These are phyloP conservation scores for Dione juno DNA, from an alignment of 2,888 invertebrate genomes.

Conservation along the genomic window DNA sequence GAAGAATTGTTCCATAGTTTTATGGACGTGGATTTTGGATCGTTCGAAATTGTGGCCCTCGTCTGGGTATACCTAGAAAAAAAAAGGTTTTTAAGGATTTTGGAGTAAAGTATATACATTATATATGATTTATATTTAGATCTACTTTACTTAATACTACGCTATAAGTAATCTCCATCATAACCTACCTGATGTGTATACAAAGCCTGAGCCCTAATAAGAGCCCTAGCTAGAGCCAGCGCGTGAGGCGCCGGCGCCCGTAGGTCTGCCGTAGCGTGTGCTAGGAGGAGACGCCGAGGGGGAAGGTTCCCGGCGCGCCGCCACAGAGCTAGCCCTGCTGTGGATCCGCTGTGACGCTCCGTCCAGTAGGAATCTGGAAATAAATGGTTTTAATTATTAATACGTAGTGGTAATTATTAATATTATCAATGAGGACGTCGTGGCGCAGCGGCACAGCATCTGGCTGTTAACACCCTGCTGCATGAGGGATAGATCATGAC, in stretches of 20 bases:
- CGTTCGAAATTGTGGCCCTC: slow-evolving; percentile 90
- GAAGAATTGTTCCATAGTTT: slow-evolving; percentile 93
- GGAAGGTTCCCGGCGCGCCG: slow-evolving; percentile 90
- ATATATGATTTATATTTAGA: no score
- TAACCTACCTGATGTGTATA: slow-evolving; percentile 91
- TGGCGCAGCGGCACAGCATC: no score
- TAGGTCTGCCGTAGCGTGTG: slow-evolving; percentile 94
- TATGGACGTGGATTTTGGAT: slow-evolving; percentile 90
- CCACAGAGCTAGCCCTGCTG: slow-evolving; percentile 86
- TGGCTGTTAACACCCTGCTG: no score
- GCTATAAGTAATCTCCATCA: no score
- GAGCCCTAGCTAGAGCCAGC: slow-evolving; percentile 91
- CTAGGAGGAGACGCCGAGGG: slow-evolving; percentile 83
- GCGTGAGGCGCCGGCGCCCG: slow-evolving; percentile 94
- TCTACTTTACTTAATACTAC: no score
- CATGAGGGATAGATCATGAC: no score
- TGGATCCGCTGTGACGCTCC: slow-evolving; percentile 90
- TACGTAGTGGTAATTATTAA: no score
- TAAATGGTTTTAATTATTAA: not conserved
- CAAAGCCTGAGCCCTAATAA: slow-evolving; percentile 90
- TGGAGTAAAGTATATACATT: not conserved
- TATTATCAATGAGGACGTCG: no score
- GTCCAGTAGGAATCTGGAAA: slow-evolving; percentile 90
- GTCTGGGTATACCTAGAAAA: slow-evolving; percentile 91
- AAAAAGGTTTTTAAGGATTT: not conserved